Conservation (phyloP, 2,113 vertebrate species). For the Delphinus delphis region DNA sequence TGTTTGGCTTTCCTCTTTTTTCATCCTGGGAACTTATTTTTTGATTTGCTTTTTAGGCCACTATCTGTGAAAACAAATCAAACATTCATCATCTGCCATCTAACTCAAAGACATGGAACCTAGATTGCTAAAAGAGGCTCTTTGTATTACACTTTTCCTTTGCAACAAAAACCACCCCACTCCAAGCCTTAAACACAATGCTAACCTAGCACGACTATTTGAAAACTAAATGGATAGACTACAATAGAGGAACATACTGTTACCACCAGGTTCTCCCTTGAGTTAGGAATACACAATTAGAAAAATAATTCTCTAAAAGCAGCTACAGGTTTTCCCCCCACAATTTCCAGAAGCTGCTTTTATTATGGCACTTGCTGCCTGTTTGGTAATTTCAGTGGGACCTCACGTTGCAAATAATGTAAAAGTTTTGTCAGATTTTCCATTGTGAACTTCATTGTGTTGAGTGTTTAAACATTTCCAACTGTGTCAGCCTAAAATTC, state of each 20-base stretch:
- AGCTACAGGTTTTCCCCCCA: neutral
- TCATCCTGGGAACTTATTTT: constrained; percentile 43
- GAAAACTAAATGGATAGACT: constrained; percentile 51
- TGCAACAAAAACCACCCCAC: constrained; percentile 45
- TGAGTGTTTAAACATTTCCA: constrained; percentile 68
- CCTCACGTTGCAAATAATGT: neutral
- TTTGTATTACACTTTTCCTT: constrained; percentile 53
- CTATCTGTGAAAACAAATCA: constrained; percentile 74
- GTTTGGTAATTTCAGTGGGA: constrained; percentile 53
- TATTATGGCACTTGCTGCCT: constrained; percentile 35
- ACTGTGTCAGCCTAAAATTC: constrained; percentile 47
- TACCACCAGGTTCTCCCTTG: constrained; percentile 24
- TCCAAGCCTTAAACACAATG: constrained; percentile 17
- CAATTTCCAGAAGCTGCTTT: constrained; percentile 55
- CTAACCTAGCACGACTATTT: constrained; percentile 17
- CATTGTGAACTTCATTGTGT: constrained; percentile 28
- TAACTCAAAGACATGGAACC: constrained; percentile 38
- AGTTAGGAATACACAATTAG: constrained; percentile 39
- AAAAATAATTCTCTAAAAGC: constrained; percentile 58
- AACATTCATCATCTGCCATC: constrained; percentile 52
- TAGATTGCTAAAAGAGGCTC: constrained; percentile 50
- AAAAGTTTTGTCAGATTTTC: constrained; percentile 63
- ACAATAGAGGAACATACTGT: constrained; percentile 22
- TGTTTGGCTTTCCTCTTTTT: constrained; percentile 6
- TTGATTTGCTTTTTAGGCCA: constrained; percentile 53